These are phyloP conservation scores for Metalampra italica DNA, from an alignment of 2,888 invertebrate genomes.

Conservation along the genomic window DNA sequence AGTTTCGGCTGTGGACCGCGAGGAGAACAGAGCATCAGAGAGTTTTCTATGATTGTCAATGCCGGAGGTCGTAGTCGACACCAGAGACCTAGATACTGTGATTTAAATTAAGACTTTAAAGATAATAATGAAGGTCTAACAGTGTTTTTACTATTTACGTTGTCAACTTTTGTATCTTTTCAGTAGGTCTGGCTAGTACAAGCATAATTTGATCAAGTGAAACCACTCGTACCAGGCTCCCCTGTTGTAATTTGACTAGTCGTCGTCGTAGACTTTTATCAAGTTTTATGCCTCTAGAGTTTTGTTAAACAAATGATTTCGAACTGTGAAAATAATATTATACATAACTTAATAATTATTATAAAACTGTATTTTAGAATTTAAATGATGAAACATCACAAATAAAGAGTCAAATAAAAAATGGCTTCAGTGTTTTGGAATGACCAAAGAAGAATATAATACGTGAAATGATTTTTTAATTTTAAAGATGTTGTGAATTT, in stretches of 20 bases:
- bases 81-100: constrained; percentile 73
- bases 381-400: not conserved
- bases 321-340: constrained; percentile 12
- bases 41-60: constrained; percentile 82
- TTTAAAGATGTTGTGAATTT: constrained; percentile 62
- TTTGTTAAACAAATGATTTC: constrained; percentile 24
- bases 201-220: no score
- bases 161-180: constrained; percentile 40
- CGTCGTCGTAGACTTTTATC: constrained; percentile 34
- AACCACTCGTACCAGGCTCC: no score
- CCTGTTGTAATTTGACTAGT: constrained; percentile 51
- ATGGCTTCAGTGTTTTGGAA: constrained; percentile 30
- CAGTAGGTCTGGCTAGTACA: constrained; percentile 13
- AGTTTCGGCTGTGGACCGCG: constrained; percentile 81
- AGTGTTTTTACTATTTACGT: constrained; percentile 43
- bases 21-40: constrained; percentile 79
- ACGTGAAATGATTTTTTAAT: constrained; percentile 32
- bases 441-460: constrained; percentile 63
- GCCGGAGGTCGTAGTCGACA: constrained; percentile 54
- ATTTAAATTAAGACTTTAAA: constrained; percentile 70
- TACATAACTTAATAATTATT: not conserved
- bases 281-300: constrained; percentile 30
- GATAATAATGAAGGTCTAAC: constrained; percentile 41
- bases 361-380: not conserved
- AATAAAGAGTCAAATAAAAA: not conserved